Percentiles rank a stretch among this genome's conserved stretches.
Evolutionary conservation across 2,888 invertebrate species (phyloP).

Genomic region (Aleiodes leptofemur): DNA sequence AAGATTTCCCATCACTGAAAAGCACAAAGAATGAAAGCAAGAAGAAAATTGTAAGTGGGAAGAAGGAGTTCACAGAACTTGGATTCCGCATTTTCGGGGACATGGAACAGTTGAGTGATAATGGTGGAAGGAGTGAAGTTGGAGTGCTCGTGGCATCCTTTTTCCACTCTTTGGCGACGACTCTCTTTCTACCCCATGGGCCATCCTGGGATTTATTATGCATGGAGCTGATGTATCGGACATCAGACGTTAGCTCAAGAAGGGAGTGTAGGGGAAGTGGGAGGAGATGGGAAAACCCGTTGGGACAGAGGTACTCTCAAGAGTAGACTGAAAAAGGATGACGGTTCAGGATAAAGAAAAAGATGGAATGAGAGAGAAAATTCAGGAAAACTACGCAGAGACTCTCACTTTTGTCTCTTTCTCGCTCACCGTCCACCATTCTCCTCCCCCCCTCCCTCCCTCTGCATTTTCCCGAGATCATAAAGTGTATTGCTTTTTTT

Average conservation of each 20-base stretch:
- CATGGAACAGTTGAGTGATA: constrained; percentile 44
- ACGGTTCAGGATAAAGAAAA: constrained; percentile 58
- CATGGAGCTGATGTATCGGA: constrained; percentile 73
- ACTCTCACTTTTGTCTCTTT: constrained; percentile 47
- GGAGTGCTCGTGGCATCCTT: constrained; percentile 11
- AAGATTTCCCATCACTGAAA: constrained; percentile 61
- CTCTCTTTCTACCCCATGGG: constrained; percentile 39
- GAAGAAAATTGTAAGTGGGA: constrained; percentile 29
- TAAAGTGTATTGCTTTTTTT: constrained; percentile 46
- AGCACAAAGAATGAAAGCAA: constrained; percentile 30
- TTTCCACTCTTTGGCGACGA: not conserved
- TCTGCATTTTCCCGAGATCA: constrained; percentile 39
- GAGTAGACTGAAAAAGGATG: constrained; percentile 66
- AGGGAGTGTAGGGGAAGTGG: constrained; percentile 17
- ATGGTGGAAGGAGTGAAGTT: constrained; percentile 24
- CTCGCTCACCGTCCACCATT: constrained; percentile 39
- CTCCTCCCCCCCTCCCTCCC: constrained; percentile 47
- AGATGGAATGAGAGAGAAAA: constrained; percentile 56
- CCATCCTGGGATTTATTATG: constrained; percentile 70
- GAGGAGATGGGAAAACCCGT: constrained; percentile 20
- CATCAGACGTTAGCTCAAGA: constrained; percentile 62
- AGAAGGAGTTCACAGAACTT: constrained; percentile 54
- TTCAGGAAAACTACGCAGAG: constrained; percentile 41
- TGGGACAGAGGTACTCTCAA: constrained; percentile 58
- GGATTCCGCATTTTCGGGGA: constrained; percentile 59